These are phyloP conservation scores for Amazonetta brasiliensis DNA, from an alignment of 2,797 vertebrate species.

Conservation along the genomic window DNA sequence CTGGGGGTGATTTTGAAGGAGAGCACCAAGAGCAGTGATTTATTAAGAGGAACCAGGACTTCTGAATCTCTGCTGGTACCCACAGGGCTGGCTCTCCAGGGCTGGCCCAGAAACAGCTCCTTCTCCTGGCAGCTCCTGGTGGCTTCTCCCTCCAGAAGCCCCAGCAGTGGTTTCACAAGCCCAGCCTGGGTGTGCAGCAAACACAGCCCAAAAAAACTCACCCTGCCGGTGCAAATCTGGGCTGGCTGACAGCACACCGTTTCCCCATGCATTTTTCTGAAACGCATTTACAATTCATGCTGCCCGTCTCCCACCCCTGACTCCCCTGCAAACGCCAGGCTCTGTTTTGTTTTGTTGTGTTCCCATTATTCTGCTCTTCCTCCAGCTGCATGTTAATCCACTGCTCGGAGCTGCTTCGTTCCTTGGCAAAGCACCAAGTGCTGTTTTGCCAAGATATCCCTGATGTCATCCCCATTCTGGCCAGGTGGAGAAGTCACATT, in stretches of 20 bases:
- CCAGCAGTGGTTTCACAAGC: not conserved
- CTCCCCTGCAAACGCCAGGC: not conserved
- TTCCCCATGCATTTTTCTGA: not conserved
- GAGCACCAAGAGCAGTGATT: not conserved
- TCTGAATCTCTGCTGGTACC: constrained; percentile 34
- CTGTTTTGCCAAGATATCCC: constrained; percentile 30
- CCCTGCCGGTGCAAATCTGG: not conserved
- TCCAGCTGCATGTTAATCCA: constrained; percentile 44
- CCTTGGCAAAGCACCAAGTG: constrained; percentile 14
- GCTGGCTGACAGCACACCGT: not conserved
- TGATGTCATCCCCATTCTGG: constrained; percentile 38
- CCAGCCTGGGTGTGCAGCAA: not conserved
- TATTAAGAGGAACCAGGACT: not conserved
- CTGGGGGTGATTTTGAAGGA: not conserved
- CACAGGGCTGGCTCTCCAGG: constrained; percentile 21
- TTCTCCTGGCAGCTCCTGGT: constrained; percentile 42
- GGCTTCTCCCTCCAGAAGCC: constrained; percentile 4
- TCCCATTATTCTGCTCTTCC: constrained; percentile 35
- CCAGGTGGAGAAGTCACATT: constrained; percentile 50
- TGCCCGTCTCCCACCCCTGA: not conserved
- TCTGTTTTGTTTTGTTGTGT: constrained; percentile 5
- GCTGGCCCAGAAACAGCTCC: constrained; percentile 46
- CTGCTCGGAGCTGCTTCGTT: not conserved
- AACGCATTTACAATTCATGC: not conserved
- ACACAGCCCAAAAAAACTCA: not conserved